Conservation (phyloP, 2,113 vertebrate genomes). For the Rhinopithecus roxellana region DNA sequence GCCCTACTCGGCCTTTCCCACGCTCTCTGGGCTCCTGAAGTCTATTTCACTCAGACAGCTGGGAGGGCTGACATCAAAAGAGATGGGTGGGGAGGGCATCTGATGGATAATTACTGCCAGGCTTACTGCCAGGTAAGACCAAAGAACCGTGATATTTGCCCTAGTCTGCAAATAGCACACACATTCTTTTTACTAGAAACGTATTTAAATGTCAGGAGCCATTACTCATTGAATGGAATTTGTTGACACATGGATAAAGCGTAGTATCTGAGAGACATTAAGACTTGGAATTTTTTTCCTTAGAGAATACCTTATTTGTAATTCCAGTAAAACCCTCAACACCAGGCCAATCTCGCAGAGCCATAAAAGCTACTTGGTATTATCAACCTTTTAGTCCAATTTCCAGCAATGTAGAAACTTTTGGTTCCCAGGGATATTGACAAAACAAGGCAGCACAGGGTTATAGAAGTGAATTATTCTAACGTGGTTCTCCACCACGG, state of each 20-base stretch:
- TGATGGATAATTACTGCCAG: neutral
- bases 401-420: neutral
- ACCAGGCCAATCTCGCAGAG: neutral
- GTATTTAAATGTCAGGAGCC: neutral
- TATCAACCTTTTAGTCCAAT: neutral
- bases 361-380: neutral
- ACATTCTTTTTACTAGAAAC: conserved; percentile 1
- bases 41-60: neutral
- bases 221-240: neutral
- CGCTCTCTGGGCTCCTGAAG: accelerated
- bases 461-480: neutral
- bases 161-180: neutral
- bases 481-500: accelerated
- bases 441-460: neutral
- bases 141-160: neutral
- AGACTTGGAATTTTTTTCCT: neutral
- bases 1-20: neutral
- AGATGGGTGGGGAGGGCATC: neutral
- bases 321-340: neutral
- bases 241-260: neutral
- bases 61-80: neutral
- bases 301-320: neutral
- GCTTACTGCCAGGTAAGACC: neutral
- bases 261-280: neutral
- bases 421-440: no score